A percentile compares a stretch with the other conserved stretches of the same genome.
phyloP scores from a whole-genome alignment of 2,888 invertebrate genomes.

The Thecophora atra region DNA sequence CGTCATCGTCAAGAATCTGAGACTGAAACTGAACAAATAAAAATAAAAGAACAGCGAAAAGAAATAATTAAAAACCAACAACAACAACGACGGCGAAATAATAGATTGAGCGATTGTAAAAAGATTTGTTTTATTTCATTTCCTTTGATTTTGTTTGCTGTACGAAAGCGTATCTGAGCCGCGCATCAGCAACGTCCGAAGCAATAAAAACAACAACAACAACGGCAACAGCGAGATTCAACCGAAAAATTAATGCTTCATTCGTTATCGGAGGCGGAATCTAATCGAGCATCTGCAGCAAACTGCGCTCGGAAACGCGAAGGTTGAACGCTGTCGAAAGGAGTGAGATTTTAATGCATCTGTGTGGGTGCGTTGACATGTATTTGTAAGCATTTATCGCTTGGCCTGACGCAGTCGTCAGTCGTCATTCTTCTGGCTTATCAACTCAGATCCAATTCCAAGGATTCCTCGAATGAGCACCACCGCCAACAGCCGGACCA shows the following conservation, averaged over 20 bases:
- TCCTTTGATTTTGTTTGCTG: constrained; percentile 32
- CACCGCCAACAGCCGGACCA: background rate
- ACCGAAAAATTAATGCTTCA: constrained; percentile 32
- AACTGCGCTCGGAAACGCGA: constrained; percentile 17
- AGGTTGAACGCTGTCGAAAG: constrained; percentile 7
- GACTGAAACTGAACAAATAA: constrained; percentile 1
- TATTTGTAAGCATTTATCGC: constrained; percentile 21
- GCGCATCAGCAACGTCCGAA: constrained; percentile 33
- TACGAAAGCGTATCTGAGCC: constrained; percentile 18
- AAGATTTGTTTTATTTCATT: constrained; percentile 20
- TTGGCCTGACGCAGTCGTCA: constrained; percentile 19
- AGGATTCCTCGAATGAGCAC: background rate
- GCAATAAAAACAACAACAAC: constrained; percentile 23
- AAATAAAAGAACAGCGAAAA: constrained; percentile 5
- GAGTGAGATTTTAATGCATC: background rate
- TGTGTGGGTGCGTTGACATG: constrained; percentile 8
- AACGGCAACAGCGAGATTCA: constrained; percentile 24
- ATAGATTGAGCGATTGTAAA: constrained; percentile 36
- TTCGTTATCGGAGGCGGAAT: constrained; percentile 44
- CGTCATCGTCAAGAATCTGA: constrained; percentile 19
- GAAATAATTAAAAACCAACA: background rate
- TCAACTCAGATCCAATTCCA: constrained; percentile 30
- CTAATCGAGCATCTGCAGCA: constrained; percentile 46
- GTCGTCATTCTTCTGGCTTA: constrained; percentile 13
- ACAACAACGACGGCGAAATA: constrained; percentile 40